Percentiles rank a stretch among this genome's conserved stretches.
phyloP scores from a whole-genome alignment of 2,797 vertebrate genomes.

The Gouania willdenowi region DNA sequence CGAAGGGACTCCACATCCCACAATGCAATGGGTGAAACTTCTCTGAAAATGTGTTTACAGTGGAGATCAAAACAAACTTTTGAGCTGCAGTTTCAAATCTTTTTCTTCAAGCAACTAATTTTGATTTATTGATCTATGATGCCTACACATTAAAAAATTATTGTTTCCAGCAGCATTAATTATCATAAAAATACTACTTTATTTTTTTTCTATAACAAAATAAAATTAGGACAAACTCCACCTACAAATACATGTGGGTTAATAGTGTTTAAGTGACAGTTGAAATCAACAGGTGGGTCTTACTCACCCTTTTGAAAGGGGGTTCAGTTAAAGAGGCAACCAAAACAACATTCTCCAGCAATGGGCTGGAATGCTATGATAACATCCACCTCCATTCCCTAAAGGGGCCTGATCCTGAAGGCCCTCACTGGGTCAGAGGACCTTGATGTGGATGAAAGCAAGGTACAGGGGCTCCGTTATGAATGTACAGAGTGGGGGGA shows the following conservation, averaged over 20 bases:
- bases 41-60: too few species aligned
- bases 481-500: constrained; percentile 26
- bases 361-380: constrained; percentile 68
- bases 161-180: too few species aligned
- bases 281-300: constrained; percentile 11
- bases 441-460: constrained; percentile 60
- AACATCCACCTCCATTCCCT: constrained; percentile 63
- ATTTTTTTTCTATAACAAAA: constrained; percentile 8
- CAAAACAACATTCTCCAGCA: constrained; percentile 63
- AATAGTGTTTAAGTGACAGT: constrained; percentile 33
- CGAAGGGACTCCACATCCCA: too few species aligned
- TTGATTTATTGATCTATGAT: too few species aligned
- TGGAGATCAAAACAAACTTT: too few species aligned
- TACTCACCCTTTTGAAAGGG: constrained; percentile 13
- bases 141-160: too few species aligned
- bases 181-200: too few species aligned
- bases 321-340: constrained; percentile 35
- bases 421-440: constrained; percentile 60
- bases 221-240: constrained; percentile 4
- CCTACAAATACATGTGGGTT: constrained; percentile 26
- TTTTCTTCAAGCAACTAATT: too few species aligned
- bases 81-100: too few species aligned
- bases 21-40: too few species aligned
- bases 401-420: constrained; percentile 58
- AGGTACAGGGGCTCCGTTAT: constrained; percentile 51